Base-by-base conservation (phyloP, 2,888 invertebrate species). In the Margaritifera margaritifera region DNA sequence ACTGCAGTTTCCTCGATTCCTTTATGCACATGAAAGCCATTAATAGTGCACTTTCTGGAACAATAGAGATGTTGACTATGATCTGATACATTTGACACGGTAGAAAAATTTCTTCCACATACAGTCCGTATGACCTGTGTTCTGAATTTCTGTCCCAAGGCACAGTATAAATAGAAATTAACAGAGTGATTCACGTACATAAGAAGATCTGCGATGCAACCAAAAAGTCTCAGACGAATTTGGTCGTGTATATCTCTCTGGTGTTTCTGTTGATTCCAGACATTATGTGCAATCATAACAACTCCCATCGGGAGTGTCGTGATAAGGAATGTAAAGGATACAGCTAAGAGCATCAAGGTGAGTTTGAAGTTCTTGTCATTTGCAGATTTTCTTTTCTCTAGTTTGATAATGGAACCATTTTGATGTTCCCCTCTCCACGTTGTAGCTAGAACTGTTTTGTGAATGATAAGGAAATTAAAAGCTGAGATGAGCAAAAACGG, bases 101-200 rank as follows among this genome's bases (percentile, higher is more conserved):
- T 76, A 18, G 77, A 78, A 11, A 71, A 25, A 20, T 68, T 77
- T 25, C 79, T 68, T 1, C 79, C 68, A 66, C 82, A 83, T 18
- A 82, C 66, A 61, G 81, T 73, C 54, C 80, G 69, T 6, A 73
- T 57, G n/a, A 84, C 75, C 62, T 83, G 81, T 60, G 80, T 78
- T 56, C 85, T 73, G 69, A 86, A 86, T 62, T 84, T 86, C 50
- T 83, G 81, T 22, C 85, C 85, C 19, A 82, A 75, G 62, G 84
- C 85, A 70, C 85, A 86, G 65, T 86, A 86, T 42, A 86, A 75
- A 61, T 84, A 82, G 71, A 88, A 88, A 77, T 88, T 88, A 62
- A 85, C 81, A 20, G 86, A 86, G 68, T 88, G 88, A 68, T 88
- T 88, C 19, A 85, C 65, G 71, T 85, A 88, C 88, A 88, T 88